A percentile compares a stretch with the other conserved stretches of the same genome.
phyloP scores from a whole-genome alignment of 1,140 invertebrate genomes.

The Coenobita brevimanus region DNA sequence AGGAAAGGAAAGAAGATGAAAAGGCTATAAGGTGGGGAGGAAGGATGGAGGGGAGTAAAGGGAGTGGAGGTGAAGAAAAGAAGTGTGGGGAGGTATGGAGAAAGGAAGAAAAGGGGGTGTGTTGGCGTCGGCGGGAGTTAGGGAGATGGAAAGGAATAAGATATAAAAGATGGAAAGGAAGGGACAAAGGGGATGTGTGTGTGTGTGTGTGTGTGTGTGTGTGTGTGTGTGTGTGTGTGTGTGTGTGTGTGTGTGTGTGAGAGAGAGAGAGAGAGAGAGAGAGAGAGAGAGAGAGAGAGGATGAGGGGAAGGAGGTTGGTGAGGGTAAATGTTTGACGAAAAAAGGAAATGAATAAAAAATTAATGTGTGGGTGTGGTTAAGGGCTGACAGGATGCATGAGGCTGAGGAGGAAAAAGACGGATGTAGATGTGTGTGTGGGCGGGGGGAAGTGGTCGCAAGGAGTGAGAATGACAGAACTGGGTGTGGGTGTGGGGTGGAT shows the following conservation, averaged over 20 bases:
- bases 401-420: no score
- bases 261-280: background rate
- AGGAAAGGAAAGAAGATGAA: background rate
- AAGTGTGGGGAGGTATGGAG: background rate
- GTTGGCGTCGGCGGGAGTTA: background rate
- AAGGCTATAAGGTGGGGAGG: background rate
- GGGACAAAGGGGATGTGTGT: background rate
- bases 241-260: conserved; percentile 32
- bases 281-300: background rate
- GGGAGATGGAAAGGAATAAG: background rate
- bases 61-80: background rate
- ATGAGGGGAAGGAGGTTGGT: background rate
- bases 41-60: background rate
- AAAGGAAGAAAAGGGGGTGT: background rate
- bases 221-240: conserved; percentile 34
- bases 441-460: no score
- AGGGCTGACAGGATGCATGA: no score
- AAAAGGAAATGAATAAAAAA: no score
- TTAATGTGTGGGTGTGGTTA: no score
- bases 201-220: conserved; percentile 25
- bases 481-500: no score
- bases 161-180: background rate
- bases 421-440: no score
- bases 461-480: no score
- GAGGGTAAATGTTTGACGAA: no score